Evolutionary conservation across 2,113 vertebrate species (phyloP), one percentile per base, ranked within the genome.

Genomic region (Indicator indicator): DNA sequence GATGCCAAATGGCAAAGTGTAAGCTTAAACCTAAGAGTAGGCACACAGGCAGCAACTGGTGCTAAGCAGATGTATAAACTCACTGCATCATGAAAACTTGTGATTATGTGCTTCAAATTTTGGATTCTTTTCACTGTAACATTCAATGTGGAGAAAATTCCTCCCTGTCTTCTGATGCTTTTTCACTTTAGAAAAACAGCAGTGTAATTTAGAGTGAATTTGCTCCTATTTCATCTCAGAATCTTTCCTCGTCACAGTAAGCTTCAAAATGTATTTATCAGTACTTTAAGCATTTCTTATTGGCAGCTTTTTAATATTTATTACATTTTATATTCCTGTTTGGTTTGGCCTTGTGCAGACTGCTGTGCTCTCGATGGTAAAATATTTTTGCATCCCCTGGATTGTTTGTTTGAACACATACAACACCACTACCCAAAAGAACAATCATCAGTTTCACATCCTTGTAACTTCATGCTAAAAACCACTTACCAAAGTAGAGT

Each of bases 21-120:
- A 91, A 88, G 42, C 60, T 75, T 80, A 65, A 88, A 83, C 46
- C 65, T 73, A 94, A 86, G 88, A 93, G 89, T 81, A 86, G 88
- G 92, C 79, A 93, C 59, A 40, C 13, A 91, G 88, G 62, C 11
- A 11, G 79, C 33, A 72, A 27, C 23, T 96, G 88, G 90, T 96
- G 96, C 92, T 95, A 94, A 96, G 73, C 92, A 96, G 94, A 96
- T 96, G 94, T 95, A 95, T 83, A 90, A 94, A 96, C 92, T 90
- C 72, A 72, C 73, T 75, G 32, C 74, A 93, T 96, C 93, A 94
- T 40, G 72, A 94, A 95, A 93, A 89, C 83, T 88, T 94, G 88
- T 88, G 79, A 95, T 83, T 85, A 54, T 78, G n/a, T 69, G 79
- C 79, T 72, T 86, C 72, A 90, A 94, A 93, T 83, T 86, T 65